Evolutionary conservation across 2,113 vertebrate genomes (phyloP).

Genomic region (Triplophysa rosa): DNA sequence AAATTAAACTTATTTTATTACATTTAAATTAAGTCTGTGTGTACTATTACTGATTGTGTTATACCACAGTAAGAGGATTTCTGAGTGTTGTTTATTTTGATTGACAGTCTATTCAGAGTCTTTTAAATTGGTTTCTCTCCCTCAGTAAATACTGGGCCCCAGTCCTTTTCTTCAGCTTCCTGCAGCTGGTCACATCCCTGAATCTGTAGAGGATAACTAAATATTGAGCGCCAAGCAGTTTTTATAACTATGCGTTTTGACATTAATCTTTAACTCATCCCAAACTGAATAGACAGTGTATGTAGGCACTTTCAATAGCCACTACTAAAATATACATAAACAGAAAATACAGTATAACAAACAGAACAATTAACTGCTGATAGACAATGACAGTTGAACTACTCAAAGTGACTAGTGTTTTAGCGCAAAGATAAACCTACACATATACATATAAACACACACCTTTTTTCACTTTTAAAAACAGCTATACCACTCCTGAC

Average conservation of each 20-base stretch:
- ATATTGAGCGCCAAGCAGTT: neutral
- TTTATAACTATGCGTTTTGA: neutral
- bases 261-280: neutral
- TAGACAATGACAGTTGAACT: too few relatives aligned
- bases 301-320: too few relatives aligned
- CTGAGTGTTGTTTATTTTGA: slow-evolving; percentile 2
- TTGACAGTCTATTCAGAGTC: neutral
- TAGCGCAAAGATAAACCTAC: neutral
- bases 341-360: too few relatives aligned
- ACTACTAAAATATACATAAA: too few relatives aligned
- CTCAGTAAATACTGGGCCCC: neutral
- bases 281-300: too few relatives aligned
- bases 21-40: neutral
- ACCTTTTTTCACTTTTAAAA: neutral
- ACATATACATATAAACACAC: neutral
- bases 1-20: neutral
- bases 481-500: slow-evolving; percentile 41
- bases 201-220: neutral
- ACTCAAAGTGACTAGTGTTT: neutral
- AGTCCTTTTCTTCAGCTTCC: neutral
- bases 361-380: too few relatives aligned
- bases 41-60: neutral
- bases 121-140: neutral
- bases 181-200: neutral
- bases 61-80: neutral